phyloP scores from a whole-genome alignment of 1,140 invertebrate genomes.

The Dysdera silvatica region DNA sequence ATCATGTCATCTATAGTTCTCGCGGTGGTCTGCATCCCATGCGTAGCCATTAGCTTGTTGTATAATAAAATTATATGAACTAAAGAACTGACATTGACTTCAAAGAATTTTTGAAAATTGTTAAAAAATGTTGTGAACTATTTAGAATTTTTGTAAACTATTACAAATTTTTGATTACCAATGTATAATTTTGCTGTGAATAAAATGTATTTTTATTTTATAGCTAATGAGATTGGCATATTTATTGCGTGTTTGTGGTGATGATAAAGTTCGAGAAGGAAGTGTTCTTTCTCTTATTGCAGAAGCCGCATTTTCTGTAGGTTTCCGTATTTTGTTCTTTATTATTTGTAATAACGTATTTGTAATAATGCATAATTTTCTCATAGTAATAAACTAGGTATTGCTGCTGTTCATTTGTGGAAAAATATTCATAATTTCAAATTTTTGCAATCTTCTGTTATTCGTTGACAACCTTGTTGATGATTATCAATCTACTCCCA shows the following conservation, averaged over 20 bases:
- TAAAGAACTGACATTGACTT: background rate
- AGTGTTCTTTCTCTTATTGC: conserved; percentile 54
- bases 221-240: conserved; percentile 52
- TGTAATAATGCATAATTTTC: no score
- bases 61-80: background rate
- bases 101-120: background rate
- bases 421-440: background rate
- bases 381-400: no score
- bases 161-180: background rate
- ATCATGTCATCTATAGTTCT: no score
- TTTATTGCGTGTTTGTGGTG: conserved; percentile 48
- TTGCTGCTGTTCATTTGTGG: no score
- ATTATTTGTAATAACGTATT: no score
- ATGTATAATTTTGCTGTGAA: background rate
- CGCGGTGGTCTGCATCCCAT: no score
- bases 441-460: background rate
- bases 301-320: conserved; percentile 51
- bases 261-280: conserved; percentile 48
- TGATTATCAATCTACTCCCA: no score
- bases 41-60: no score
- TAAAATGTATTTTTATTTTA: background rate
- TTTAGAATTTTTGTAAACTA: background rate
- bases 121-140: background rate
- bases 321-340: no score
- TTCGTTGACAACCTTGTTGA: background rate